Conservation (phyloP, 2,797 vertebrate species). For the Furcifer pardalis region DNA sequence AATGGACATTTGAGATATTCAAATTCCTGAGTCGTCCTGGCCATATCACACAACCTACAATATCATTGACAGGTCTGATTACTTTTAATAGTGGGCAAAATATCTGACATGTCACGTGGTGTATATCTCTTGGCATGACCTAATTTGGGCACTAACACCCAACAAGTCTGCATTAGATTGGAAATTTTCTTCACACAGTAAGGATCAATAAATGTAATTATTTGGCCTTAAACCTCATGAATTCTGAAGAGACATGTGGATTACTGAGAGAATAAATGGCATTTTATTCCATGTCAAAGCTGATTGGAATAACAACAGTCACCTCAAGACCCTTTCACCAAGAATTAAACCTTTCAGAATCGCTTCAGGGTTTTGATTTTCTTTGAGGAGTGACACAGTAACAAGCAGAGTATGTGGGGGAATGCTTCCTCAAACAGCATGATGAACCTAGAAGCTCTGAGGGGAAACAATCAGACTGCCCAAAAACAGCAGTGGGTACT, state of each 20-base stretch:
- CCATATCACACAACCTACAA: background rate
- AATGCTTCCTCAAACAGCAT: background rate
- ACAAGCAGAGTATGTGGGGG: background rate
- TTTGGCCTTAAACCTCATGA: constrained; percentile 70
- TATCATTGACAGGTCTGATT: constrained; percentile 1
- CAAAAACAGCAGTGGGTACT: background rate
- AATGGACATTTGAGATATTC: background rate
- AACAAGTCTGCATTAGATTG: constrained; percentile 60
- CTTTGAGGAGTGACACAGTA: constrained; percentile 48
- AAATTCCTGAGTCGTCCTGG: fast-evolving
- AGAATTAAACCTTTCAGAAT: constrained; percentile 40
- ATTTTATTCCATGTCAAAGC: constrained; percentile 63
- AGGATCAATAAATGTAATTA: constrained; percentile 75
- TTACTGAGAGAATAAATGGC: constrained; percentile 63
- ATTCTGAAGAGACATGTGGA: constrained; percentile 65
- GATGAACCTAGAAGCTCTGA: background rate
- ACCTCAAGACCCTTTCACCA: constrained; percentile 38
- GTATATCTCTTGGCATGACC: constrained; percentile 34
- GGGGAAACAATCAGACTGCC: background rate
- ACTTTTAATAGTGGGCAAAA: constrained; percentile 21
- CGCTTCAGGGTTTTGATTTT: background rate
- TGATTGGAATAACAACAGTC: constrained; percentile 65
- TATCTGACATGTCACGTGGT: constrained; percentile 15
- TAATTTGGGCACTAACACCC: constrained; percentile 51
- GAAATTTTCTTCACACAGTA: constrained; percentile 64